Evolutionary conservation across 2,888 invertebrate species (phyloP).

Genomic region (Parasteatoda lunata): DNA sequence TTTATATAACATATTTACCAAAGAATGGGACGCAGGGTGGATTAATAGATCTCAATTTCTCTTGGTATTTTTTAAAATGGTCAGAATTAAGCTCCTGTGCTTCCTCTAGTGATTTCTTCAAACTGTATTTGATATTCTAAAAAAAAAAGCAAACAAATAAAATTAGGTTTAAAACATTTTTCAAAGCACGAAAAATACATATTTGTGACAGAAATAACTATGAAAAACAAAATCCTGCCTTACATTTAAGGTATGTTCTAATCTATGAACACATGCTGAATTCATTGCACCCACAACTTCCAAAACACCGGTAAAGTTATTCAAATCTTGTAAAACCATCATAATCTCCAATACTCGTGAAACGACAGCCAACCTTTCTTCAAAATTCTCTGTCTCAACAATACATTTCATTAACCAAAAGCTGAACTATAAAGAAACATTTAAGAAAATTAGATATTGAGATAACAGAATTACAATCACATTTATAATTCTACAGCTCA

Average conservation of each 20-base stretch:
- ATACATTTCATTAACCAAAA: conserved; percentile 97
- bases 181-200: background rate
- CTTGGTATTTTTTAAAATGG: conserved; percentile 93
- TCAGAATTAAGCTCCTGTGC: conserved; percentile 90
- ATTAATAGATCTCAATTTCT: conserved; percentile 94
- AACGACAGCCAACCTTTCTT: conserved; percentile 93
- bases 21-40: conserved; percentile 99
- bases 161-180: background rate
- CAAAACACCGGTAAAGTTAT: conserved; percentile 98
- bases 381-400: conserved; percentile 94
- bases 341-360: conserved; percentile 94
- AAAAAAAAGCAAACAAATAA: conserved; percentile 48
- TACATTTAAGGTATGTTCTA: conserved; percentile 87
- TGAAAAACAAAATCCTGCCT: conserved; percentile 59
- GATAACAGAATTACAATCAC: background rate
- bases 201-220: conserved; percentile 15
- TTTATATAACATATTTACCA: conserved; percentile 76
- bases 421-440: conserved; percentile 82
- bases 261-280: conserved; percentile 91
- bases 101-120: conserved; percentile 88
- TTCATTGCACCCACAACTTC: conserved; percentile 94
- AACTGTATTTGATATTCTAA: conserved; percentile 78
- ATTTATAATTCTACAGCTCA: too few species aligned
- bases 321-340: conserved; percentile 93
- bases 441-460: background rate